A percentile compares a stretch with the other conserved stretches of the same genome.
phyloP scores from a whole-genome alignment of 2,888 invertebrate genomes.

The Clanis bilineata region DNA sequence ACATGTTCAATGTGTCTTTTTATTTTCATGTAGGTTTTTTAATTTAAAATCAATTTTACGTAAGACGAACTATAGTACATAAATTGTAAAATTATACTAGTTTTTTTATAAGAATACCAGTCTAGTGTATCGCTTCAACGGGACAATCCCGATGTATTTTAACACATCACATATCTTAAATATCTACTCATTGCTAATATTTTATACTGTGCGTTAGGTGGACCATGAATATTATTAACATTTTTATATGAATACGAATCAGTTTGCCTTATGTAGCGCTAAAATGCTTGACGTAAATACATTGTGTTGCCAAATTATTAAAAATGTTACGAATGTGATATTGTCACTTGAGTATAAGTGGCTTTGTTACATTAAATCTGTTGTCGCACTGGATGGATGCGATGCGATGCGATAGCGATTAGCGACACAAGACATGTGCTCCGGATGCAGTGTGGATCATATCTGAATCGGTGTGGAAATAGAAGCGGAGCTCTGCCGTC shows the following conservation, averaged over 20 bases:
- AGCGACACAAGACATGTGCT: no score
- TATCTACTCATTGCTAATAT: constrained; percentile 72
- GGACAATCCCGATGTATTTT: constrained; percentile 46
- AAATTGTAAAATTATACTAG: neutral
- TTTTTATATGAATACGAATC: constrained; percentile 35
- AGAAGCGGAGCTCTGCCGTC: no score
- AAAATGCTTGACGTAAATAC: neutral
- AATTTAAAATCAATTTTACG: neutral
- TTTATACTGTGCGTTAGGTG: constrained; percentile 72
- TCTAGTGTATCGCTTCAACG: constrained; percentile 30
- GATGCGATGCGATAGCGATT: no score
- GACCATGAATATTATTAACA: constrained; percentile 52
- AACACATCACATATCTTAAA: constrained; percentile 76
- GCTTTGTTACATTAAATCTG: neutral
- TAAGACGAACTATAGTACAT: no score
- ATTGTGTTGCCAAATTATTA: constrained; percentile 1
- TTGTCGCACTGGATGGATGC: no score
- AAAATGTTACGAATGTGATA: neutral
- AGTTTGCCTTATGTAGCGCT: constrained; percentile 27
- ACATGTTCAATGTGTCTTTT: no score
- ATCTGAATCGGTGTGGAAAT: no score
- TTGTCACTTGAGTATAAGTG: neutral
- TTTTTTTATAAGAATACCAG: neutral
- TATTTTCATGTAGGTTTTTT: no score
- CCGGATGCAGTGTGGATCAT: no score